Evolutionary conservation across 2,797 vertebrate genomes (phyloP), one percentile per base, ranked within the genome.

Genomic region (Notamacropus eugenii): DNA sequence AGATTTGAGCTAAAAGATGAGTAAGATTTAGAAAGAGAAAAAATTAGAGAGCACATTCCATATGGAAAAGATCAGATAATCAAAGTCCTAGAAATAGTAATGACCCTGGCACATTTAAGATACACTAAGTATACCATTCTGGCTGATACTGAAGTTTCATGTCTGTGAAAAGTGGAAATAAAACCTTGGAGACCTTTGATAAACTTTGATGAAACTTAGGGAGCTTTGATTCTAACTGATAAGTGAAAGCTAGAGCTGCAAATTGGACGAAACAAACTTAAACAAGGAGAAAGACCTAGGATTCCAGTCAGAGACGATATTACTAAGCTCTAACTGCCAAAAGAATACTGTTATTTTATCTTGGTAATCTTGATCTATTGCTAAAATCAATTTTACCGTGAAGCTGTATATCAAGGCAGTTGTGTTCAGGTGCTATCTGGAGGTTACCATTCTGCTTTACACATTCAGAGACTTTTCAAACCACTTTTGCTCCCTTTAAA

Each of bases 1-100:
- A 54, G 5, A 31, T 94, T 97, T 97, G 91, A 96, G 91, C 19
- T 62, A 24, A 55, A 90, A 82, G 46, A 67, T 52, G 19, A 52
- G 19, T 55, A 92, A 4, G 29, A 90, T 57, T 56, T 91, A 54
- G 62, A 67, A 67, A 67, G 62, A 67, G n/a, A 74, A 40, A 40
- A 24, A 91, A 40, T 1, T 14, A 92, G 22, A 28, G 40, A 59
- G 1, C 46, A 74, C 5, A 4, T 29, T 40, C 56, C 16, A 55
- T n/a, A 55, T 29, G 29, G 0, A 27, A 9, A 92, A 67, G 92
- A 55, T 24, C 19, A 40, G 24, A 34, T 50, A 59, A 54, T n/a
- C 28, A 31, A 82, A 4, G 34, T 9, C 14, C 58, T 55, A 62
- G 58, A 90, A 59, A 19, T 40, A 91, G 55, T 40, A 92, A 34